Conservation (phyloP, 2,888 invertebrate species). For the Tillus elongatus region DNA sequence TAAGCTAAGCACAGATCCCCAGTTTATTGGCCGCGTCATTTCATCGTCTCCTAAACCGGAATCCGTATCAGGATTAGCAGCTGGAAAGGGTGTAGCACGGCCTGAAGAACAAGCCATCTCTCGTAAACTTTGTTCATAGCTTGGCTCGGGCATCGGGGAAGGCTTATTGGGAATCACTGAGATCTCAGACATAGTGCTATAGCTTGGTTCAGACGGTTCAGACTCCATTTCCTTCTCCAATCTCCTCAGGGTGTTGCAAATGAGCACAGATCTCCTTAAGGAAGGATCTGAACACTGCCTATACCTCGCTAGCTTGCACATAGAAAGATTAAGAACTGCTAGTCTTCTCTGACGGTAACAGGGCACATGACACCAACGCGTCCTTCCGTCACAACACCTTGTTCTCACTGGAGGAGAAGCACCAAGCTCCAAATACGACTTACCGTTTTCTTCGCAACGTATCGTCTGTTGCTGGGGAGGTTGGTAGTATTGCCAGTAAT, state of each 20-base stretch:
- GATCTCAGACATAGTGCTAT: conserved; percentile 39
- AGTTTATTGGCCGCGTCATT: conserved; percentile 73
- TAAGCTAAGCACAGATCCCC: conserved; percentile 83
- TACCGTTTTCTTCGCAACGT: conserved; percentile 80
- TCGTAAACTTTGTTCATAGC: conserved; percentile 41
- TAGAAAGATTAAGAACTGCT: conserved; percentile 84
- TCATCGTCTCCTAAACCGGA: conserved; percentile 71
- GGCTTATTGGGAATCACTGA: conserved; percentile 38
- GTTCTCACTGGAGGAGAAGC: conserved; percentile 45
- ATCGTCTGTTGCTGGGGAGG: conserved; percentile 65
- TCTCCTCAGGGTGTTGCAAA: conserved; percentile 83
- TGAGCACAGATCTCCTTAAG: conserved; percentile 80
- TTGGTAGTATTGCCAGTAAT: conserved; percentile 46
- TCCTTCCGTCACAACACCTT: conserved; percentile 40
- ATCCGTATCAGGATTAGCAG: conserved; percentile 51
- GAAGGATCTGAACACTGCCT: conserved; percentile 85
- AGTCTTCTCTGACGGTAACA: conserved; percentile 79
- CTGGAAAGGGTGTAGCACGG: conserved; percentile 62
- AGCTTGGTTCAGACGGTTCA: conserved; percentile 45
- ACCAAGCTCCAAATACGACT: conserved; percentile 80
- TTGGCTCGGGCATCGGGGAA: conserved; percentile 26
- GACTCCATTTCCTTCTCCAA: conserved; percentile 84
- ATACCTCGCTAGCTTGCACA: conserved; percentile 81
- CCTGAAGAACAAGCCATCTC: conserved; percentile 47
- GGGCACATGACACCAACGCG: conserved; percentile 65